Evolutionary conservation across 1,140 invertebrate species (phyloP), one percentile per base, ranked within the genome.

Genomic region (Subanguina moxae): DNA sequence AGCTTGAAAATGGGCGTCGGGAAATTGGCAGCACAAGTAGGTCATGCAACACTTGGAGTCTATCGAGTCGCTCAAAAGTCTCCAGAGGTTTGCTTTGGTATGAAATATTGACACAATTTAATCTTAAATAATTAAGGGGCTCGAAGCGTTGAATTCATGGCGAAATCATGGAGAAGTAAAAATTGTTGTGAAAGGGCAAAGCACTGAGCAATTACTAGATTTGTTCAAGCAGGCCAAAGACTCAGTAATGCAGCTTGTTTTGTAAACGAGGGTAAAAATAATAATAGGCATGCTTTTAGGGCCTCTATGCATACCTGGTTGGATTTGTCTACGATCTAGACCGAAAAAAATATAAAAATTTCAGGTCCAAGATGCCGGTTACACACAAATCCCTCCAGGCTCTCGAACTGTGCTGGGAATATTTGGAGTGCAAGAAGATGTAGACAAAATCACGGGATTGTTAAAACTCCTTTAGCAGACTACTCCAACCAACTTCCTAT

Each of bases 21-120:
- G 1, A 88, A 88, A 78, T 79, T 87, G n/a, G 86, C 86, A 13
- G 86, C 87, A 17, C 87, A 88, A 82, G 86, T 86, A 19, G 88
- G 86, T 9, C 88, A 88, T 82, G 87, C 87, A n/a, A 84, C 86
- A 32, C 76, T 88, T 17, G 87, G 86, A 3, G 74, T 88, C 25
- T 87, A 88, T 76, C 76, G 85, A 65, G 74, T 78, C 27, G 83
- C 86, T 62, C 72, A 84, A 59, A 82, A 84, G 61, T 81, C 83
- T 73, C 79, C 83, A 63, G 78, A 84, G 82, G 57, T 83, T 85
- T 23, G 69, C 83, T n/a, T n/a, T n/a, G n/a, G n/a, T n/a, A n/a
- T n/a, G n/a, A n/a, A n/a, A n/a, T n/a, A n/a, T n/a, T n/a, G n/a
- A n/a, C n/a, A n/a, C n/a, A n/a, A n/a, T n/a, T n/a, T n/a, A n/a